A percentile compares a stretch with the other conserved stretches of the same genome.
Evolutionary conservation across 2,888 invertebrate species (phyloP).

Genomic region (Lysandra bellargus): DNA sequence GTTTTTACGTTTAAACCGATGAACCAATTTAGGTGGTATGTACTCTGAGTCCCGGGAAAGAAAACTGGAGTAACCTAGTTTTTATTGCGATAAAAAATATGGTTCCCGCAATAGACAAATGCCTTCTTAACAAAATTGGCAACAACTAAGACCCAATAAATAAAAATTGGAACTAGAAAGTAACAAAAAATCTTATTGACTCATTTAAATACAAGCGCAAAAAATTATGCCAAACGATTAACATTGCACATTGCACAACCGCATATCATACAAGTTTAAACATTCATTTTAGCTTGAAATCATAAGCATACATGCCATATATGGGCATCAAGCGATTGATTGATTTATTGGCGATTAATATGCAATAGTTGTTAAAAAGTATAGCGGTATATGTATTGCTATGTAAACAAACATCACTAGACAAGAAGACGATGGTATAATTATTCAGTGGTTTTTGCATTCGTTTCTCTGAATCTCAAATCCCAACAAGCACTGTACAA

Average conservation of each 20-base stretch:
- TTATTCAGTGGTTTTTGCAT: neutral
- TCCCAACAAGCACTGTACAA: neutral
- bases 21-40: too few relatives aligned
- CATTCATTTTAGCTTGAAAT: slow-evolving; percentile 12
- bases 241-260: neutral
- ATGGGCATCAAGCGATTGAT: neutral
- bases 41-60: neutral
- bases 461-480: neutral
- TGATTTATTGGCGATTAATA: neutral
- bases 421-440: neutral
- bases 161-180: neutral
- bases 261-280: neutral
- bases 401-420: neutral
- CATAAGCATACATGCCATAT: slow-evolving; percentile 6
- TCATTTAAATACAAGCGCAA: neutral
- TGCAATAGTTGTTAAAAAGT: slow-evolving; percentile 3
- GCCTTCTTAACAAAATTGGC: neutral
- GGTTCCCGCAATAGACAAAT: neutral
- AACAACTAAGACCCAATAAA: too few relatives aligned
- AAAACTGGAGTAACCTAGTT: neutral
- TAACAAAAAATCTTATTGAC: neutral
- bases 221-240: neutral
- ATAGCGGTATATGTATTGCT: neutral
- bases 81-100: neutral
- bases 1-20: too few relatives aligned